Evolutionary conservation across 2,888 invertebrate genomes (phyloP).

Genomic region (Antitype chi): DNA sequence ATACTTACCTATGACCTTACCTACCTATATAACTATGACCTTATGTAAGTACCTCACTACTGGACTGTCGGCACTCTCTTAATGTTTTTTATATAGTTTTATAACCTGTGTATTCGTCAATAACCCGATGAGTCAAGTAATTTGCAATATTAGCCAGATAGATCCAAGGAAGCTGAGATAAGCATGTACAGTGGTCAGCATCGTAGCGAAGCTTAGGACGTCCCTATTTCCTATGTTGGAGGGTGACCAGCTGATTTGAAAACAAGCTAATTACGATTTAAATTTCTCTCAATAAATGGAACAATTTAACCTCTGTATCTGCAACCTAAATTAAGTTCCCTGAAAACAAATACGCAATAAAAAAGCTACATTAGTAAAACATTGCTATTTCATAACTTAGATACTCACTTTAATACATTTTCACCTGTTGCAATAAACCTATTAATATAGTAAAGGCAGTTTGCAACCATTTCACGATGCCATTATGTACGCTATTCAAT

Average conservation of each 20-base stretch:
- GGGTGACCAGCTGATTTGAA: not conserved
- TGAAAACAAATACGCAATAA: not conserved
- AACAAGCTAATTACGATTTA: not conserved
- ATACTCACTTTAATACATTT: slow-evolving; percentile 12
- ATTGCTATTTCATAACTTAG: not conserved
- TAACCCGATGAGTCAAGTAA: too few relatives aligned
- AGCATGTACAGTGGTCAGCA: not conserved
- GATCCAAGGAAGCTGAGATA: not conserved
- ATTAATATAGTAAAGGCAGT: slow-evolving; percentile 10
- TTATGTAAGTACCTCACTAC: not conserved
- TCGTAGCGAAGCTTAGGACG: not conserved
- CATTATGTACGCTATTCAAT: not conserved
- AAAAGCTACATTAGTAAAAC: not conserved
- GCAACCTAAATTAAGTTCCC: not conserved
- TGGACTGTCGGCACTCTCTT: too few relatives aligned
- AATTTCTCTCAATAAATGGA: not conserved
- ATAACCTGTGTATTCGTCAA: too few relatives aligned
- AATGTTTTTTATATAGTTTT: not conserved
- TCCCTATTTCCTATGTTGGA: too few relatives aligned
- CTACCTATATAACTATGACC: not conserved
- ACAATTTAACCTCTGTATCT: not conserved
- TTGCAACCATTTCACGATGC: slow-evolving; percentile 5
- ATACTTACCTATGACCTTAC: not conserved
- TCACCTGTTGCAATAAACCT: slow-evolving; percentile 39
- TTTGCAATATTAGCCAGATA: too few relatives aligned